Evolutionary conservation across 1,140 invertebrate species (phyloP), one percentile per base, ranked within the genome.

Genomic region (Matsumurasca onukii): DNA sequence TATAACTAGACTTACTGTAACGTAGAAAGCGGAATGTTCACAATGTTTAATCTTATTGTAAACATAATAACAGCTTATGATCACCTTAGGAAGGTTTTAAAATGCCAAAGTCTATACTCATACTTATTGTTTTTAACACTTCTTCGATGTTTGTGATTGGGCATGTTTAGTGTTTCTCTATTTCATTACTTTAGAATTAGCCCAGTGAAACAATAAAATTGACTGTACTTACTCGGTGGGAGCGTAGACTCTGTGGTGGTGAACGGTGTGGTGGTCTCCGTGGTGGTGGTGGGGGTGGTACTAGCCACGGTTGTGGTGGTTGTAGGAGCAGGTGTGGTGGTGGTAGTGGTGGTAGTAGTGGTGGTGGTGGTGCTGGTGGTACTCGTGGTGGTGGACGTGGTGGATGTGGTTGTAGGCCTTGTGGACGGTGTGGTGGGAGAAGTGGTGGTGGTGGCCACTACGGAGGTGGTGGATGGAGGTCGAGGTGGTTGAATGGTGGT

Each of bases 181-280:
- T n/a, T n/a, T n/a, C n/a, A n/a, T n/a, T n/a, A n/a, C n/a, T n/a
- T n/a, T n/a, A n/a, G n/a, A n/a, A n/a, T n/a, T n/a, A n/a, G n/a
- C n/a, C n/a, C n/a, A n/a, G n/a, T n/a, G n/a, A n/a, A n/a, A n/a
- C n/a, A n/a, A n/a, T n/a, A n/a, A n/a, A n/a, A n/a, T n/a, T n/a
- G n/a, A n/a, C n/a, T n/a, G n/a, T n/a, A 80, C 83, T 89, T 84
- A 83, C 89, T 84, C 76, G 89, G 88, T 69, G 89, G 87, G 71
- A 86, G 75, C 0, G 89, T 89, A 55, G 86, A 88, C 48, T 86
- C 87, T 22, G 79, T 82, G 1, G 82, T 83, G 0, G 82, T 82
- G 34, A 81, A 83, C 5, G 83, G 83, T 3, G 84, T 83, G 0
- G 82, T 80, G 0, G 78, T 78, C n/a, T 79, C 76, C 0, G 76